Evolutionary conservation across 2,888 invertebrate species (phyloP).

Genomic region (Poecilobothrus nobilitatus): DNA sequence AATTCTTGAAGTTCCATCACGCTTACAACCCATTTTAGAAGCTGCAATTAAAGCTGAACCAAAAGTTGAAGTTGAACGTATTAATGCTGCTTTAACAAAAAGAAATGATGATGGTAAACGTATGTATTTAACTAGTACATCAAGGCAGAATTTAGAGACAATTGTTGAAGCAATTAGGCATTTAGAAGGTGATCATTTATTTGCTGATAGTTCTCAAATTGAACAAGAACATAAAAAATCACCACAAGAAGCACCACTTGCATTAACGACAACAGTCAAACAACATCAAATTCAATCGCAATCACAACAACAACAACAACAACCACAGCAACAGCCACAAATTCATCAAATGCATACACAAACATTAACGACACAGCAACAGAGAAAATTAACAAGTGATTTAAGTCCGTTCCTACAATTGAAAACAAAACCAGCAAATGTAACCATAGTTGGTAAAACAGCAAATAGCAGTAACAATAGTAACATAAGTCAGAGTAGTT

Average conservation of each 20-base stretch:
- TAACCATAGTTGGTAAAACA: slow-evolving; percentile 17
- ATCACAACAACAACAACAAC: slow-evolving; percentile 16
- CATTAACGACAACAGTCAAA: slow-evolving; percentile 31
- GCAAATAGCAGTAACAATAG: slow-evolving; percentile 12
- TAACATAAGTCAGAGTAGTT: slow-evolving; percentile 23
- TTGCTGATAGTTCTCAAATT: slow-evolving; percentile 58
- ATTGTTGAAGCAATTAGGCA: slow-evolving; percentile 98
- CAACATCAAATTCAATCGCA: slow-evolving; percentile 22
- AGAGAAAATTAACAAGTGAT: slow-evolving; percentile 48
- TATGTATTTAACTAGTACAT: slow-evolving; percentile 54
- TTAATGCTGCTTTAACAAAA: slow-evolving; percentile 48
- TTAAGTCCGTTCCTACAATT: slow-evolving; percentile 57
- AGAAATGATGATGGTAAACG: slow-evolving; percentile 28
- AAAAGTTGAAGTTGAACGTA: slow-evolving; percentile 65
- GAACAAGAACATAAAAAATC: slow-evolving; percentile 31
- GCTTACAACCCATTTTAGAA: slow-evolving; percentile 62
- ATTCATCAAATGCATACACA: slow-evolving; percentile 48
- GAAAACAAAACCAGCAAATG: slow-evolving; percentile 42
- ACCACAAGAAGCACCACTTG: slow-evolving; percentile 40
- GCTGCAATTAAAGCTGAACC: slow-evolving; percentile 83
- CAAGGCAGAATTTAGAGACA: slow-evolving; percentile 91
- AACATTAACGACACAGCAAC: slow-evolving; percentile 47
- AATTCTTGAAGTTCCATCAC: slow-evolving; percentile 28
- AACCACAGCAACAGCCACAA: slow-evolving; percentile 19
- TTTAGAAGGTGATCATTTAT: slow-evolving; percentile 90